phyloP scores from a whole-genome alignment of 2,888 invertebrate species.

The Patella ulyssiponensis region DNA sequence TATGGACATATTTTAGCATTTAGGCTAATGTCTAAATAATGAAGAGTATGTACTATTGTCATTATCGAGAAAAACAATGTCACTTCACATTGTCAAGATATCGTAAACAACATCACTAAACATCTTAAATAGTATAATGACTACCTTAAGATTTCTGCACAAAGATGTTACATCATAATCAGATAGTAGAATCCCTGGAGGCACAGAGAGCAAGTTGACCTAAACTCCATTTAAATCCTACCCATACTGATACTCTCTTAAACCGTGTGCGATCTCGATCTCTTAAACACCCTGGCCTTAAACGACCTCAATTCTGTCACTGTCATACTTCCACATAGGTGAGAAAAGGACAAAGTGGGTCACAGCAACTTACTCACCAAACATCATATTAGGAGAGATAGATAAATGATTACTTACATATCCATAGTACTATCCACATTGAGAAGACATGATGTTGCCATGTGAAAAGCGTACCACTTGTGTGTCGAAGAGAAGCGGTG shows the following conservation, averaged over 20 bases:
- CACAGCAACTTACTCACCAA: not conserved
- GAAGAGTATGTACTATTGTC: no score
- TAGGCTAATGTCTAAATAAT: no score
- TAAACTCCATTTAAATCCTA: slow-evolving; percentile 6
- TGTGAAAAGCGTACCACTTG: slow-evolving; percentile 9
- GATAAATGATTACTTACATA: slow-evolving; percentile 1
- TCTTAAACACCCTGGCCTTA: slow-evolving; percentile 5
- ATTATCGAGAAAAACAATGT: no score
- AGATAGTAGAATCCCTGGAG: not conserved
- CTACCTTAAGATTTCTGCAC: not conserved
- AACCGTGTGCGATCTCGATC: slow-evolving; percentile 1
- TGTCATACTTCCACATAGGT: slow-evolving; percentile 11
- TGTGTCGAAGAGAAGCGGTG: slow-evolving; percentile 2
- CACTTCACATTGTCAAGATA: no score
- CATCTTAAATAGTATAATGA: no score
- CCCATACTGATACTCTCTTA: not conserved
- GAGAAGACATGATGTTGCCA: not conserved
- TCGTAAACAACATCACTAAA: no score
- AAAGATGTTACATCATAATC: slow-evolving; percentile 1
- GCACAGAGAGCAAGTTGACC: slow-evolving; percentile 1
- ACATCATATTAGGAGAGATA: not conserved
- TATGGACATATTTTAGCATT: no score
- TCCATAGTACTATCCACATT: not conserved
- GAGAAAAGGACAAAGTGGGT: slow-evolving; percentile 10
- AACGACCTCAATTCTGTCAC: not conserved